Percentiles rank a stretch among this genome's conserved stretches.
Conservation (phyloP, 2,797 vertebrate species). For the Urophycis tenuis region DNA sequence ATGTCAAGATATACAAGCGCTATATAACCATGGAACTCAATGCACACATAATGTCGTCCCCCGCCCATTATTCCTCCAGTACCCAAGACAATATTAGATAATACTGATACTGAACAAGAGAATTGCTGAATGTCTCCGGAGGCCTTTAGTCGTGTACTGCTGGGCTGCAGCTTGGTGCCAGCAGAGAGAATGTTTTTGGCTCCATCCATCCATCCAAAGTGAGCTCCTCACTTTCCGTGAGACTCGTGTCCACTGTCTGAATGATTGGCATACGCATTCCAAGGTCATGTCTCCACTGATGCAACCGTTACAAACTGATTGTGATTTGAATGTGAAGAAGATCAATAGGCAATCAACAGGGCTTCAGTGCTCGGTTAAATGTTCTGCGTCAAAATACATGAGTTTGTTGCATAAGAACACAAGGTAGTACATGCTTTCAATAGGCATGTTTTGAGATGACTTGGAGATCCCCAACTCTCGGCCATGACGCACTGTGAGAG, state of each 20-base stretch:
- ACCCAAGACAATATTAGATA: not conserved
- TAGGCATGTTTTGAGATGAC: not conserved
- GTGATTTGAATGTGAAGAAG: not conserved
- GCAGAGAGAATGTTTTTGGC: slow-evolving; percentile 1
- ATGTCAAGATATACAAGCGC: too few species aligned
- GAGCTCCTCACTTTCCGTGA: not conserved
- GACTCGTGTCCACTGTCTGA: slow-evolving; percentile 5
- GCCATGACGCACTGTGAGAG: not conserved
- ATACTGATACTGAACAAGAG: not conserved
- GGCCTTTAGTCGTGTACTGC: not conserved
- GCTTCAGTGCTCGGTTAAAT: not conserved
- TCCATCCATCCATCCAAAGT: slow-evolving; percentile 11
- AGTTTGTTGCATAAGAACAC: too few species aligned
- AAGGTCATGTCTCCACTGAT: not conserved
- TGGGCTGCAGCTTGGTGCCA: slow-evolving; percentile 6
- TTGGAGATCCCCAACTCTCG: not conserved
- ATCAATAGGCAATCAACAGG: not conserved
- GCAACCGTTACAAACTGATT: too few species aligned
- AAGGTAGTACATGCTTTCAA: not conserved
- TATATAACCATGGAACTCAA: not conserved
- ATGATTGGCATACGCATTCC: not conserved
- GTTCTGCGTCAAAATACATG: not conserved
- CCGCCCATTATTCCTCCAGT: not conserved
- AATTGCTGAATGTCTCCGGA: not conserved
- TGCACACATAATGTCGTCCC: not conserved